These are phyloP conservation scores for Microcebus jonahi DNA, from an alignment of 2,113 vertebrate species.

Conservation along the genomic window DNA sequence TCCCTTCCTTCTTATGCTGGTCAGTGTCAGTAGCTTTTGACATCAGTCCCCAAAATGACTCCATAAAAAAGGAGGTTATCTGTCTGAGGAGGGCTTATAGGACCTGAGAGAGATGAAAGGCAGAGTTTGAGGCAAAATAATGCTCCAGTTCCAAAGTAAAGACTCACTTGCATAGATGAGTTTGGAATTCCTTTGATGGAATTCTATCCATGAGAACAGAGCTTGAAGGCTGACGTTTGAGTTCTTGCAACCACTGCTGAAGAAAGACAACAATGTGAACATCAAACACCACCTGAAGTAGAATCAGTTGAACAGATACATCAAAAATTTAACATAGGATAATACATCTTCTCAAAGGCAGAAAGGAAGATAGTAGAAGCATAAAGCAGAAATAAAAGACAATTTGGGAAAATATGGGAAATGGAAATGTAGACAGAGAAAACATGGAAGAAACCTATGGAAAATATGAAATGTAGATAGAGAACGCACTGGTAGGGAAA, in stretches of 20 bases:
- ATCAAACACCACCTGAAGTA: background rate
- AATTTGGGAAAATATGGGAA: background rate
- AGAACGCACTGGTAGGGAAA: background rate
- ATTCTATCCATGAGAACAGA: background rate
- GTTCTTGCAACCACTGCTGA: background rate
- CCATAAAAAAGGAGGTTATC: background rate
- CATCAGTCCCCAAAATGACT: background rate
- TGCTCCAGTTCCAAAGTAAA: background rate
- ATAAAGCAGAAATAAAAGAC: background rate
- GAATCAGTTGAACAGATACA: background rate
- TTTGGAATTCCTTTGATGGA: background rate
- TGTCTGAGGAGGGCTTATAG: background rate
- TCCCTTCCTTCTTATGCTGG: background rate
- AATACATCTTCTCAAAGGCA: background rate
- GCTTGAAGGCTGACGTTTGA: background rate
- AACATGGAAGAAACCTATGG: background rate
- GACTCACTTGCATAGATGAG: rapidly evolving
- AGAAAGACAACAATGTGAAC: background rate
- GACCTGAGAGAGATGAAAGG: background rate
- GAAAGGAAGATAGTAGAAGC: background rate
- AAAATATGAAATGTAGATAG: background rate
- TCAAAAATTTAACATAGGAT: background rate
- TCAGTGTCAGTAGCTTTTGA: background rate
- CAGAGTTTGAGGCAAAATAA: background rate
- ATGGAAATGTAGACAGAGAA: background rate